Evolutionary conservation across 2,113 vertebrate genomes (phyloP), one percentile per base, ranked within the genome.

Genomic region (Cranoglanis bouderius): DNA sequence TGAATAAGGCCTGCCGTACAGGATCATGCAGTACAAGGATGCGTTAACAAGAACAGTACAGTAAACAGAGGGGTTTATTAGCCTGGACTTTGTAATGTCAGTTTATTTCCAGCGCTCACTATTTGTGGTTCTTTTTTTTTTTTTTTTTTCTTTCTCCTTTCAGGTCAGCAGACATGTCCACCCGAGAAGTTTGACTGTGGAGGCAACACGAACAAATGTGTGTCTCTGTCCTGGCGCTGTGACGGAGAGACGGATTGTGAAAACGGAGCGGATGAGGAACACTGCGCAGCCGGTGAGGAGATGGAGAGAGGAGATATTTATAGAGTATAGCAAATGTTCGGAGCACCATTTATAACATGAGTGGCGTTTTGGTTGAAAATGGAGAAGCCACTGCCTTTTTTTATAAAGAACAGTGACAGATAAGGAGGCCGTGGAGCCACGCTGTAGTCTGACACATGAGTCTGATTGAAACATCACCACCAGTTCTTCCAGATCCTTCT

Each of bases 141-240:
- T 86, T 91, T 81, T 91, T 51, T n/a, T 46, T 92, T 90, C 90
- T 90, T 89, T 91, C 90, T 88, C 65, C 63, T 93, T 88, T 87
- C 94, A 99, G 98, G 95, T 93, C 97, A 96, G 85, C 97, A 97
- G 94, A 96, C 96, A 7, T 99, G 98, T 92, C 96, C 97, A 0
- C 95, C 96, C 0, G 97, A 98, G 95, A 99, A 98, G 95, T 97
- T 99, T 19, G 98, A 98, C 94, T 99, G 98, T 78, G 98, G 98
- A 78, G 97, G 97, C 43, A 89, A 92, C 40, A 94, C 95, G 93
- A 97, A 95, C 94, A 98, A 98, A 92, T 99, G 98, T 75, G 97
- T 99, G 91, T 98, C 98, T 0, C 94, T 96, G 29, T 97, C 98
- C 1, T 99, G 98, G 98, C 96, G 96, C 92, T 99, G 98, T 32